These are phyloP conservation scores for Entelurus aequoreus DNA, from an alignment of 2,113 vertebrate species.

Conservation along the genomic window DNA sequence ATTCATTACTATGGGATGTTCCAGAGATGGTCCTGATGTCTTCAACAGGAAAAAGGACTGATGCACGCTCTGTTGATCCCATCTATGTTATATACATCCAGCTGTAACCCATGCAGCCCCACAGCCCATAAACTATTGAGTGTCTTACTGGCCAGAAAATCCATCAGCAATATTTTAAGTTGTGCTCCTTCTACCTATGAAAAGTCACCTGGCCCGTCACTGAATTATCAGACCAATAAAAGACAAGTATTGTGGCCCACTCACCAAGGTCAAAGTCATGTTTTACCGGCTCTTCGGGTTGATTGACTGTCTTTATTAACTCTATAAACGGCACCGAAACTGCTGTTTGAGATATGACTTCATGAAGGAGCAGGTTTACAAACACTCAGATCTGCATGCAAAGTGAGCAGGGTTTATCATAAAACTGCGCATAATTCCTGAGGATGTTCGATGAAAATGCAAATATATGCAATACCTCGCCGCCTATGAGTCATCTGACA, in stretches of 20 bases:
- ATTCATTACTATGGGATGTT: conserved; percentile 49
- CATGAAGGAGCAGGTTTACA: conserved; percentile 53
- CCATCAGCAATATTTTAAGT: conserved; percentile 28
- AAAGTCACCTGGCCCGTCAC: conserved; percentile 57
- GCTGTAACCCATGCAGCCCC: conserved; percentile 17
- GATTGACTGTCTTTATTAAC: conserved; percentile 57
- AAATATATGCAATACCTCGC: conserved; percentile 12
- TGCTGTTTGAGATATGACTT: conserved; percentile 39
- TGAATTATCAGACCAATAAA: conserved; percentile 62
- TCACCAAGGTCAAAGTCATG: conserved; percentile 40
- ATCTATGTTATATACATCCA: conserved; percentile 58
- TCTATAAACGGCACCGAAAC: conserved; percentile 43
- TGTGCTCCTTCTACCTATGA: conserved; percentile 12
- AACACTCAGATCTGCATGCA: conserved; percentile 32
- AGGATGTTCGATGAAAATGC: conserved; percentile 18
- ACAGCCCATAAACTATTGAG: conserved; percentile 3
- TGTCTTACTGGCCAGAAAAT: conserved; percentile 7
- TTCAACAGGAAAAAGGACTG: conserved; percentile 37
- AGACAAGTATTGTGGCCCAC: conserved; percentile 23
- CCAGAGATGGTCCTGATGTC: conserved; percentile 22
- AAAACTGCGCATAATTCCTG: conserved; percentile 36
- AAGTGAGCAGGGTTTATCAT: conserved; percentile 14
- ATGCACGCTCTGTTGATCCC: conserved; percentile 16
- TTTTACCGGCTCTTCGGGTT: conserved; percentile 50
- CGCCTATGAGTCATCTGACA: conserved; percentile 42